These are phyloP conservation scores for Stegophylla sp. DNA, from an alignment of 2,888 invertebrate genomes.

Conservation along the genomic window DNA sequence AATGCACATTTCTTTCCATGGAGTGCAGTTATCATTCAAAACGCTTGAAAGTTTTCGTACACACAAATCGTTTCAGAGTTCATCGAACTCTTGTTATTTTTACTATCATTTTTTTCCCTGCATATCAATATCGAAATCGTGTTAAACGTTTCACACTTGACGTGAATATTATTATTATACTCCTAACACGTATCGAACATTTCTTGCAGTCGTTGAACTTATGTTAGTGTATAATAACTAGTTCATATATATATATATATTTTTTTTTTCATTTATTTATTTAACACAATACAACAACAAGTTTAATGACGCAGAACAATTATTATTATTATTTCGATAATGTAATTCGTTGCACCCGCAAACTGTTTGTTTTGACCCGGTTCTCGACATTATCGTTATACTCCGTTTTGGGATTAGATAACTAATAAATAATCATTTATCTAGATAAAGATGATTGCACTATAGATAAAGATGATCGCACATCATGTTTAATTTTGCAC, in stretches of 20 bases:
- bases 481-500: too few species aligned
- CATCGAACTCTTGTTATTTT: slow-evolving; percentile 12
- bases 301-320: not conserved
- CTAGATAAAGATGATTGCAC: too few species aligned
- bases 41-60: not conserved
- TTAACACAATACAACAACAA: not conserved
- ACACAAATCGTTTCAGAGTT: slow-evolving; percentile 14
- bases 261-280: not conserved
- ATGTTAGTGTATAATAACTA: too few species aligned
- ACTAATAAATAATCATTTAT: too few species aligned
- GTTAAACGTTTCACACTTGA: not conserved
- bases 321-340: too few species aligned
- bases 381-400: too few species aligned
- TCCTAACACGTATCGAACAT: not conserved
- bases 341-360: not conserved
- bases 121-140: not conserved
- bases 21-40: not conserved
- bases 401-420: too few species aligned
- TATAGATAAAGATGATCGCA: too few species aligned
- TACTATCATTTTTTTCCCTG: not conserved
- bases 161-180: too few species aligned
- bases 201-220: slow-evolving; percentile 35
- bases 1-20: not conserved
- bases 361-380: too few species aligned
- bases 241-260: not conserved